Conservation (phyloP, 2,797 vertebrate species). For the Oryzias dopingdopingensis region DNA sequence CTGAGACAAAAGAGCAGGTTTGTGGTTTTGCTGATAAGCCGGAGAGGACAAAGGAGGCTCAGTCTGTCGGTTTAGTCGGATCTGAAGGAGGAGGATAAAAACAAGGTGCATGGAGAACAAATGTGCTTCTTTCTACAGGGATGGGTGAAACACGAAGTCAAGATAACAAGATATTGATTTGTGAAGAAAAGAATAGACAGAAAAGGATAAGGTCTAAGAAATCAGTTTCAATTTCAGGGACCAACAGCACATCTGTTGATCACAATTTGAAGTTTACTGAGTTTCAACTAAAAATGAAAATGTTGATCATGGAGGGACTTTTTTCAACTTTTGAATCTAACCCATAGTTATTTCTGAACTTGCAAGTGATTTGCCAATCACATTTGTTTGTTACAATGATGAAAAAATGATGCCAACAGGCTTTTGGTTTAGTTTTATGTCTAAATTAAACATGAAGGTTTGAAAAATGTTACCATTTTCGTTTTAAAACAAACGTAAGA, state of each 20-base stretch:
- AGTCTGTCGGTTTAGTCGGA: constrained; percentile 15
- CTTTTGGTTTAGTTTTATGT: too few species aligned
- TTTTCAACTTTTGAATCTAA: too few species aligned
- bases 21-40: constrained; percentile 60
- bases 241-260: background rate
- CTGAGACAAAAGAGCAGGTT: constrained; percentile 54
- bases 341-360: too few species aligned
- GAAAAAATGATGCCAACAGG: too few species aligned
- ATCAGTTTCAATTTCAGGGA: background rate
- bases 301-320: too few species aligned
- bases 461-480: too few species aligned
- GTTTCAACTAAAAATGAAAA: too few species aligned
- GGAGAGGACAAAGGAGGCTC: constrained; percentile 35
- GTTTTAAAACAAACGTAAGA: too few species aligned
- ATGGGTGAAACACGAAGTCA: constrained; percentile 13
- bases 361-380: too few species aligned
- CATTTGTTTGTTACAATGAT: too few species aligned
- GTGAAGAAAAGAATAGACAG: constrained; percentile 9
- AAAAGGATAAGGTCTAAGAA: background rate
- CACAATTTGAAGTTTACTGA: too few species aligned
- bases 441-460: too few species aligned
- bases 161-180: constrained; percentile 34
- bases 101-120: constrained; percentile 35
- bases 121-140: constrained; percentile 24
- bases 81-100: constrained; percentile 28